Conservation (phyloP, 2,113 vertebrate species). For the Tylochromis polylepis region DNA sequence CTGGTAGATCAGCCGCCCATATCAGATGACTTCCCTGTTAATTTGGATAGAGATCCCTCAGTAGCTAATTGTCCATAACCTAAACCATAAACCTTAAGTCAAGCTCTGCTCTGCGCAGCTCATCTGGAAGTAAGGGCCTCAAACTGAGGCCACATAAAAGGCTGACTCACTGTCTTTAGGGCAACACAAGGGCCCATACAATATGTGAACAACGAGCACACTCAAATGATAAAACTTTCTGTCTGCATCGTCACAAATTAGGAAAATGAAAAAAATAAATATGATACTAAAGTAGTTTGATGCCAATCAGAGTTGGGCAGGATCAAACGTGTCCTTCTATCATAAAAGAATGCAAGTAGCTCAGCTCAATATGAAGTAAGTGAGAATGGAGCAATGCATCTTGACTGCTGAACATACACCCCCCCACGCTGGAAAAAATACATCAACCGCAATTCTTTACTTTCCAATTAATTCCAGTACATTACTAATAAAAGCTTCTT, state of each 20-base stretch:
- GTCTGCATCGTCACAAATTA: neutral
- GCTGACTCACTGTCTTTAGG: neutral
- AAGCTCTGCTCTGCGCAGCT: neutral
- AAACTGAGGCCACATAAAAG: slow-evolving; percentile 36
- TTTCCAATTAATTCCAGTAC: neutral
- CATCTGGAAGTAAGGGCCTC: slow-evolving; percentile 11
- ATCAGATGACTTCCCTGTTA: neutral
- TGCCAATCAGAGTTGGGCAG: slow-evolving; percentile 25
- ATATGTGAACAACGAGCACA: neutral
- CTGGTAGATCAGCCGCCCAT: slow-evolving; percentile 1
- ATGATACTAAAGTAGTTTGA: neutral
- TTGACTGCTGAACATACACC: neutral
- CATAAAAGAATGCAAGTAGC: slow-evolving; percentile 35
- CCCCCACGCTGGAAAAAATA: neutral
- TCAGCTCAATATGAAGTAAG: neutral
- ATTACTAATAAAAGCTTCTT: neutral
- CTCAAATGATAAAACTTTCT: neutral
- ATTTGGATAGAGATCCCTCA: neutral
- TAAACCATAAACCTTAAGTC: slow-evolving; percentile 44
- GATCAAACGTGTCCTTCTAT: slow-evolving; percentile 50
- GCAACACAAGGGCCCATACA: neutral
- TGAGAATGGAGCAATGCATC: neutral
- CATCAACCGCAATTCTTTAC: neutral
- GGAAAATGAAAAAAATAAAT: neutral
- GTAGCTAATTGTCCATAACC: slow-evolving; percentile 7